A percentile compares a stretch with the other conserved stretches of the same genome.
phyloP scores from a whole-genome alignment of 2,888 invertebrate species.

The Aspidiotus destructor region DNA sequence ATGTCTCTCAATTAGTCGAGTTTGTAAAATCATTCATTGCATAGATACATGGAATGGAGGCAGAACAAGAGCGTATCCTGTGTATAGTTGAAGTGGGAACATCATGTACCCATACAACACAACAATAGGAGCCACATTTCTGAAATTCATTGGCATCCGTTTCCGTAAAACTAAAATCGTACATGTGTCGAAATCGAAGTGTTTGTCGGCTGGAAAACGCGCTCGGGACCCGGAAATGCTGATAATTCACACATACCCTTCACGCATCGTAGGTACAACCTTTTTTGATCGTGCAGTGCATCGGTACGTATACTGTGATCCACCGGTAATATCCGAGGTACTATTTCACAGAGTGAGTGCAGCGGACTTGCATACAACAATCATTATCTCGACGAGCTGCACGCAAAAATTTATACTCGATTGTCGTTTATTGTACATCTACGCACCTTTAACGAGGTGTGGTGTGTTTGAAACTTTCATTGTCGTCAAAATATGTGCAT shows the following conservation, averaged over 20 bases:
- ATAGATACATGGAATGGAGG: too few relatives aligned
- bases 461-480: neutral
- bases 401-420: neutral
- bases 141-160: neutral
- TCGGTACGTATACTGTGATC: neutral
- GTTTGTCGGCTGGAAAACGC: too few relatives aligned
- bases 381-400: neutral
- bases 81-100: too few relatives aligned
- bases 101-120: neutral
- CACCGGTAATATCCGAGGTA: too few relatives aligned
- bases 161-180: neutral
- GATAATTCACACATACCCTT: neutral
- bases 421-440: neutral
- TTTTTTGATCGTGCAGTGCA: neutral
- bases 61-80: too few relatives aligned
- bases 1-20: too few relatives aligned
- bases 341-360: neutral
- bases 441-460: slow-evolving; percentile 1
- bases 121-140: neutral
- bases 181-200: too few relatives aligned
- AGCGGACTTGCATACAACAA: neutral
- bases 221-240: neutral
- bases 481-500: neutral
- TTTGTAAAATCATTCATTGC: too few relatives aligned
- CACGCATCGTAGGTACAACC: neutral